Percentiles rank a stretch among this genome's conserved stretches.
Evolutionary conservation across 1,140 invertebrate species (phyloP).

Genomic region (Parapsyche elsis): DNA sequence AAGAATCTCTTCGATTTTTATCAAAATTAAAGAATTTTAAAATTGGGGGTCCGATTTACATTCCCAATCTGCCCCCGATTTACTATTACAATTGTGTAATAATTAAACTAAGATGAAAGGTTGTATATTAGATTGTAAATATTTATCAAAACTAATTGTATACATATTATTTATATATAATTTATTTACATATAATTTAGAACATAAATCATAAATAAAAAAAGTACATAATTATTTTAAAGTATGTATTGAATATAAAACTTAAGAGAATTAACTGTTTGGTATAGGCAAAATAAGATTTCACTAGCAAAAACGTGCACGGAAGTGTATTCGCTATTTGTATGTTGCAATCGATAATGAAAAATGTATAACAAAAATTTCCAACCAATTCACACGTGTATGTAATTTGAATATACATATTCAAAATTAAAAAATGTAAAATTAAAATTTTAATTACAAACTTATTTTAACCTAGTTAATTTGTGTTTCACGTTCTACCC

Average conservation of each 20-base stretch:
- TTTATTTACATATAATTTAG: not conserved
- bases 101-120: not conserved
- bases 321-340: too few species aligned
- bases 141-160: slow-evolving; percentile 5
- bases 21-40: too few species aligned
- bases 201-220: slow-evolving; percentile 4
- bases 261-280: not conserved
- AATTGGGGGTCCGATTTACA: too few species aligned
- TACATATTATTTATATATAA: slow-evolving; percentile 12
- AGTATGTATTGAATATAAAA: not conserved
- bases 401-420: slow-evolving; percentile 8
- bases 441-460: slow-evolving; percentile 3
- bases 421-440: slow-evolving; percentile 19
- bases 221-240: slow-evolving; percentile 14
- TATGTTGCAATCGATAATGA: too few species aligned
- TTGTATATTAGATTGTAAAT: slow-evolving; percentile 15
- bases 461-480: too few species aligned
- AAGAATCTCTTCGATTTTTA: too few species aligned
- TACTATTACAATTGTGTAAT: too few species aligned
- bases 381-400: not conserved
- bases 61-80: too few species aligned
- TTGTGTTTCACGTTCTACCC: too few species aligned
- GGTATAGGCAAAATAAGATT: slow-evolving; percentile 1
- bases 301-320: not conserved
- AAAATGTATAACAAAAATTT: too few species aligned